These are phyloP conservation scores for Nyctibius grandis DNA, from an alignment of 2,797 vertebrate genomes.

Conservation along the genomic window DNA sequence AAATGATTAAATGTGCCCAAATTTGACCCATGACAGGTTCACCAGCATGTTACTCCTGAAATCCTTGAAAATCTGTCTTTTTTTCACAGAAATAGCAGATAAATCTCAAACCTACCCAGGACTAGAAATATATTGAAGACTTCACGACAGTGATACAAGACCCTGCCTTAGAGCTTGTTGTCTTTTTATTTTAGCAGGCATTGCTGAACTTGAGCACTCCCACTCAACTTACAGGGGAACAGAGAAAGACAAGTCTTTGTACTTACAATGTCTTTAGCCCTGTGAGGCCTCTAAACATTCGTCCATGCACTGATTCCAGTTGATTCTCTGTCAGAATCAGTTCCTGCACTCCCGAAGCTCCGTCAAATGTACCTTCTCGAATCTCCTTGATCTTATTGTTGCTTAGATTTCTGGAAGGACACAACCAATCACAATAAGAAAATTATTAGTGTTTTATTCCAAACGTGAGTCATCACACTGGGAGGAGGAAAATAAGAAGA, in stretches of 20 bases:
- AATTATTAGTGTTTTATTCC: background rate
- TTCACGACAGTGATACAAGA: background rate
- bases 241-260: background rate
- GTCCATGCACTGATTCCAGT: slow-evolving; percentile 85
- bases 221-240: background rate
- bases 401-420: slow-evolving; percentile 86
- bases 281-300: slow-evolving; percentile 87
- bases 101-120: background rate
- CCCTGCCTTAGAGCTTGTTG: background rate
- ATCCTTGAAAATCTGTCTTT: background rate
- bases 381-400: slow-evolving; percentile 96
- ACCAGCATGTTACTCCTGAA: background rate
- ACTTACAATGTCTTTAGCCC: slow-evolving; percentile 94
- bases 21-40: background rate
- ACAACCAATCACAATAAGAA: background rate
- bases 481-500: background rate
- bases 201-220: background rate
- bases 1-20: background rate
- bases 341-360: slow-evolving; percentile 85
- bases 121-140: accelerated
- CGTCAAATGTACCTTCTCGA: slow-evolving; percentile 88
- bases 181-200: background rate
- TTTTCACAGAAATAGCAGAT: background rate
- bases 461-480: background rate
- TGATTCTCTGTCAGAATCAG: slow-evolving; percentile 93